Base-by-base conservation (phyloP, 2,888 invertebrate genomes). In the Platycheirus rosarum region DNA sequence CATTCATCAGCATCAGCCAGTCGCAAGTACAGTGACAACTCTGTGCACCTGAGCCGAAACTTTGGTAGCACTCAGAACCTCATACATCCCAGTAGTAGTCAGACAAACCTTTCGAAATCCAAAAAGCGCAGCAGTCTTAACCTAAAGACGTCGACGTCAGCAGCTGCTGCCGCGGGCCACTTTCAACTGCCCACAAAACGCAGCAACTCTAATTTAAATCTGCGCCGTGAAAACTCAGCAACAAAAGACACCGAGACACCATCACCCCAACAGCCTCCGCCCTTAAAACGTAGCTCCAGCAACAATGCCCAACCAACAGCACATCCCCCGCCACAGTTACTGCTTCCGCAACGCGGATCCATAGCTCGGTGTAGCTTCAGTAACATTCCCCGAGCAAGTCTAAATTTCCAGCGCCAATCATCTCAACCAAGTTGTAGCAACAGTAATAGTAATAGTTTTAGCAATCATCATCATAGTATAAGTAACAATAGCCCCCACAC, bases 61-160 rank as follows among this genome's bases (percentile, higher is more conserved):
- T 91, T 89, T 75, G 90, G 90, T 46, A 91, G 91, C 86, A 90
- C 91, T 7, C 91, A 91, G 63, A 91, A 91, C 75, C 86, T 91
- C 32, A 89, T 90, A 55, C 89, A 88, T 74, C 86, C 87, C 29
- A 84, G 77, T 26, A 85, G 84, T 14, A 90, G 88, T 85, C 89
- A 90, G 73, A 86, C 85, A 62, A 89, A 90, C 79, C 86, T 90
- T 84, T 86, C 89, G 35, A 91, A 89, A 84, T 87, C 90, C 13
- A 90, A 90, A 66, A 90, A 90, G 75, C 89, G 90, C 79, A 90
- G 89, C 78, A 90, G 90, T 84, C 87, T 90, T 16, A 90, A 91
- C 84, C 84, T 90, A 2, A 90, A 91, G 85, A 87, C 80, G 9
- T 84, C 85, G 1, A 79, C 86, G 14, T 87, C 88, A 0, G 44